Evolutionary conservation across 2,113 vertebrate species (phyloP).

Genomic region (Oreochromis spilurus): DNA sequence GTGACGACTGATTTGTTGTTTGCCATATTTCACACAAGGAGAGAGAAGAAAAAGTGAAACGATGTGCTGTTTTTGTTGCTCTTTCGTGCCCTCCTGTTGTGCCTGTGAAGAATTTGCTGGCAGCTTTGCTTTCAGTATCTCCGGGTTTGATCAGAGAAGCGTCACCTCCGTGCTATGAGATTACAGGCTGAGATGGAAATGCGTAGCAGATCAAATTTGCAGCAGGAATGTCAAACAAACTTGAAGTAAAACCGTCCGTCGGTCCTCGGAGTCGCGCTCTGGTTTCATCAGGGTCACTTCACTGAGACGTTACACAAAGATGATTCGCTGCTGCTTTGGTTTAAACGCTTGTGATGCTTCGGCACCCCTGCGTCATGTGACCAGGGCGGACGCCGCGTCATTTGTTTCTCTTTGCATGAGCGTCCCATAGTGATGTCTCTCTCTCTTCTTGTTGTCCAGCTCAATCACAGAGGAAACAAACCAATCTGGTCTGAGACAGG

Average conservation of each 20-base stretch:
- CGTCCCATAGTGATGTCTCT: neutral
- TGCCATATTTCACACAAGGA: neutral
- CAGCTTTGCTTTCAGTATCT: neutral
- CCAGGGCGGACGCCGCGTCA: neutral
- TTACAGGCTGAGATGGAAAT: neutral
- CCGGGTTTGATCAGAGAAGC: neutral
- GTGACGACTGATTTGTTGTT: neutral
- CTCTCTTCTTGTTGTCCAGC: too few relatives aligned
- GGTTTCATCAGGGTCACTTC: neutral
- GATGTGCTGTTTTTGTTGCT: neutral
- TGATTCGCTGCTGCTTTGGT: neutral
- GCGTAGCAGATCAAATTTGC: neutral
- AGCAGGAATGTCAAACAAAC: neutral
- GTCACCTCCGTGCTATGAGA: neutral
- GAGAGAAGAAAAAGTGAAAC: neutral
- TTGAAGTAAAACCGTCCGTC: fast-evolving
- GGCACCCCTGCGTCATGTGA: neutral
- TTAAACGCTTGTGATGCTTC: neutral
- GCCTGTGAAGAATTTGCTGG: fast-evolving
- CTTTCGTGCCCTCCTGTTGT: too few relatives aligned
- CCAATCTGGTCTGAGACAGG: neutral
- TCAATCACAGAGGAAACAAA: neutral
- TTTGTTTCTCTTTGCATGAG: neutral
- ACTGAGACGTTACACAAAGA: neutral
- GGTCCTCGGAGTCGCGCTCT: neutral